These are phyloP conservation scores for Hypselothyrea guttata DNA, from an alignment of 2,888 invertebrate species.

Conservation along the genomic window DNA sequence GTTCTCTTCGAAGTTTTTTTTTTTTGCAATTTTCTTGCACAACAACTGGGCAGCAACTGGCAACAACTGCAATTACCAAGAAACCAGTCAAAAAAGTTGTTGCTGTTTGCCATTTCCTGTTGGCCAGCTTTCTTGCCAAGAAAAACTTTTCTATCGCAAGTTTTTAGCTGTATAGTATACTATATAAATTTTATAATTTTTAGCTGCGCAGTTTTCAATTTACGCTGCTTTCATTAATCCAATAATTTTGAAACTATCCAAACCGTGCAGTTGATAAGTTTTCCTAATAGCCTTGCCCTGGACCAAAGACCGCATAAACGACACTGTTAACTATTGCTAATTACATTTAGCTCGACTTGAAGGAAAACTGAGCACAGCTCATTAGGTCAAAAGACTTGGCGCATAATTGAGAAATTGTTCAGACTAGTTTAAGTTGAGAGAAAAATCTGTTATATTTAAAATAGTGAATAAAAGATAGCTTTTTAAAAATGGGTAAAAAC, in stretches of 20 bases:
- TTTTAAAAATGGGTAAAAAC: too few species aligned
- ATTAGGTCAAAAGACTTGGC: slow-evolving; percentile 8
- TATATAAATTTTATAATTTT: slow-evolving; percentile 19
- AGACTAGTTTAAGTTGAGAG: neutral
- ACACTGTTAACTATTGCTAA: slow-evolving; percentile 13
- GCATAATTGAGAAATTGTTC: neutral
- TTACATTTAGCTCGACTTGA: slow-evolving; percentile 12
- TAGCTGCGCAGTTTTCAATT: slow-evolving; percentile 34
- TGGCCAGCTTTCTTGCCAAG: slow-evolving; percentile 24
- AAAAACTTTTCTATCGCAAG: slow-evolving; percentile 29
- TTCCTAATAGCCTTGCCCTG: neutral
- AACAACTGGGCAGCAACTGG: slow-evolving; percentile 12
- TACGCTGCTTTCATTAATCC: slow-evolving; percentile 25
- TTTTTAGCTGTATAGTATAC: slow-evolving; percentile 21
- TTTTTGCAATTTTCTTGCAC: slow-evolving; percentile 16
- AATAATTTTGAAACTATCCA: slow-evolving; percentile 33
- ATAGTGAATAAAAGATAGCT: too few species aligned
- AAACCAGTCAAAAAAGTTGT: slow-evolving; percentile 28
- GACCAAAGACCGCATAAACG: slow-evolving; percentile 3
- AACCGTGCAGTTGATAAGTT: slow-evolving; percentile 2
- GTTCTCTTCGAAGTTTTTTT: slow-evolving; percentile 2
- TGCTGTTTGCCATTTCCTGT: slow-evolving; percentile 35
- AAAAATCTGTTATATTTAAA: neutral
- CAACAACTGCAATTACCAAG: slow-evolving; percentile 42
- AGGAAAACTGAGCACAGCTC: slow-evolving; percentile 4